These are phyloP conservation scores for Platysternon megacephalum DNA, from an alignment of 2,113 vertebrate species.

Conservation along the genomic window DNA sequence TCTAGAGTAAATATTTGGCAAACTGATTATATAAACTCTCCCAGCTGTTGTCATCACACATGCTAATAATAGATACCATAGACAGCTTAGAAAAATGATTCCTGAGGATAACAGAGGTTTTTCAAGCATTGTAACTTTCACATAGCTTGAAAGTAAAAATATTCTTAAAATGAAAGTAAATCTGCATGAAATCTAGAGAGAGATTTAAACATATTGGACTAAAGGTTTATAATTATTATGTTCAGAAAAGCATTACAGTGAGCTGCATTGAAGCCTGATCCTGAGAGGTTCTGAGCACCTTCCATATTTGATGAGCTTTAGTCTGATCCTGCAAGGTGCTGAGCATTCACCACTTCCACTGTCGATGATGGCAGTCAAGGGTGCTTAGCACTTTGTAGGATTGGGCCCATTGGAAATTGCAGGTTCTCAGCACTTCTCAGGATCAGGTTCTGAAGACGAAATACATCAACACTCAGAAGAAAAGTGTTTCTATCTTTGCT, in stretches of 20 bases:
- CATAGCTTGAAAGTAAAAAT: background rate
- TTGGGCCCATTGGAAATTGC: background rate
- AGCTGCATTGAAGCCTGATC: background rate
- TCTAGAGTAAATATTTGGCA: background rate
- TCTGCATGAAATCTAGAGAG: background rate
- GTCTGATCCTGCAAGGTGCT: background rate
- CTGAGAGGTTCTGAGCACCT: background rate
- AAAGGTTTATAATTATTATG: background rate
- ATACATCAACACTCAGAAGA: background rate
- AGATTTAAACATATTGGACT: background rate
- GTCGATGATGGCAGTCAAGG: background rate
- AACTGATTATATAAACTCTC: background rate
- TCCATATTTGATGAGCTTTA: background rate
- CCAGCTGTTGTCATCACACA: background rate
- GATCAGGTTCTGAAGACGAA: background rate
- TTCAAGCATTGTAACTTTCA: background rate
- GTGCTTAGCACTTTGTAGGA: background rate
- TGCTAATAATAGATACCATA: background rate
- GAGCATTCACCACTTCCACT: background rate
- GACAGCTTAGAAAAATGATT: background rate
- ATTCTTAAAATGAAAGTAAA: background rate
- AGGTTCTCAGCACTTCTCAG: background rate
- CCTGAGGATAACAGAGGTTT: background rate
- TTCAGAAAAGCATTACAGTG: background rate
- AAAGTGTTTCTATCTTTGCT: background rate